Evolutionary conservation across 2,113 vertebrate species (phyloP), one percentile per base, ranked within the genome.

Genomic region (Arizona elegans): DNA sequence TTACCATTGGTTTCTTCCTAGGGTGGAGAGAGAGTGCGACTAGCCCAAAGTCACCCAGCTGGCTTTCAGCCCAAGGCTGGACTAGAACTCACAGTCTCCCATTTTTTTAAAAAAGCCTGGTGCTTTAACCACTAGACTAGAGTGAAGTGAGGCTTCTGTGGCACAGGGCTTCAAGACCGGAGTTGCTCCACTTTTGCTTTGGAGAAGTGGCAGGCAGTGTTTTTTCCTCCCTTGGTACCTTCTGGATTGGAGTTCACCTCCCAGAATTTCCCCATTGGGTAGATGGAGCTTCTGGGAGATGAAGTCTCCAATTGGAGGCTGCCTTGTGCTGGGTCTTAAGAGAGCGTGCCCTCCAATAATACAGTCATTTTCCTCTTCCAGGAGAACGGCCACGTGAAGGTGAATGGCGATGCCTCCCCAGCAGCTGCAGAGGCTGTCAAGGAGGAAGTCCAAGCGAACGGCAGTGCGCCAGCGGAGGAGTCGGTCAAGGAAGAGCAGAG

Each of bases 301-400:
- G 75, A 81, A 81, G 75, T 38, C 24, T 62, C 33, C 75, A 81
- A 1, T 15, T 3, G 3, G 75, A 81, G n/a, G 8, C 50, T 43
- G 5, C 1, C 47, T 38, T 24, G 10, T 1, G 5, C 55, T 4
- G 3, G 86, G 86, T n/a, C 17, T 13, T 13, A 7, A 26, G 52
- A 70, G n/a, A 38, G 29, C 5, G 9, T 89, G 75, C 54, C 21
- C 3, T 43, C 75, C 43, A 88, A 95, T 90, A 52, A 87, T 59
- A 47, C 29, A 91, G 88, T 94, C 93, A 86, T 94, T 93, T 95
- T 95, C 17, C 33, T 89, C 33, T 96, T 96, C 91, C 96, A 99
- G 99, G 99, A 99, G 96, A 99, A 99, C 1, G 99, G 99, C 89
- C 99, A 99, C 8, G 98, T 99, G 89, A 98, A 98, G 94, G 98